Conservation (phyloP, 2,113 vertebrate species). For the Gyps fulvus region DNA sequence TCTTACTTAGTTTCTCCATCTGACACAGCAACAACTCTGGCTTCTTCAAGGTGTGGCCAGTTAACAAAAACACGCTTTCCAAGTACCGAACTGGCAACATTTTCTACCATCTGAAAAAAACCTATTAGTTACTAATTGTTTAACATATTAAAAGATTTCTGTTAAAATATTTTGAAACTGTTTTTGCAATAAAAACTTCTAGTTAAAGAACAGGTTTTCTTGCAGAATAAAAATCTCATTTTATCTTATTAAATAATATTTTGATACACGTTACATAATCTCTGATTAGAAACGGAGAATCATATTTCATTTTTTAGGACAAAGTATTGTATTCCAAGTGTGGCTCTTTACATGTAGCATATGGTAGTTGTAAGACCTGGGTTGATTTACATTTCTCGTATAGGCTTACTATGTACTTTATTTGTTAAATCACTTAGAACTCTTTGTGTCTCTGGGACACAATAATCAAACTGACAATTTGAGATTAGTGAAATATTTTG, state of each 20-base stretch:
- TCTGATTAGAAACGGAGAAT: neutral
- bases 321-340: neutral
- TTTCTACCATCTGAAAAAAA: constrained; percentile 79
- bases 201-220: neutral
- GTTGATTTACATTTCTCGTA: neutral
- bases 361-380: neutral
- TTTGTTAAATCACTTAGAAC: neutral
- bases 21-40: constrained; percentile 89
- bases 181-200: neutral
- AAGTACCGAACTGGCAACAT: constrained; percentile 77
- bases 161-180: neutral
- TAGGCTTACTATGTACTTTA: neutral
- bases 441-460: neutral
- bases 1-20: constrained; percentile 92
- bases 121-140: neutral
- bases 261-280: neutral
- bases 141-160: neutral
- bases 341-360: neutral
- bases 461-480: neutral
- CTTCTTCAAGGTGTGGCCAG: constrained; percentile 98
- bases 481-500: neutral
- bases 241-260: neutral
- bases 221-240: neutral
- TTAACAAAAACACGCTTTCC: constrained; percentile 91
- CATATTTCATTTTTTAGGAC: neutral